Percentiles rank a stretch among this genome's conserved stretches.
These are phyloP conservation scores for Heteromurus nitidus DNA, from an alignment of 2,888 invertebrate species.

Conservation along the genomic window DNA sequence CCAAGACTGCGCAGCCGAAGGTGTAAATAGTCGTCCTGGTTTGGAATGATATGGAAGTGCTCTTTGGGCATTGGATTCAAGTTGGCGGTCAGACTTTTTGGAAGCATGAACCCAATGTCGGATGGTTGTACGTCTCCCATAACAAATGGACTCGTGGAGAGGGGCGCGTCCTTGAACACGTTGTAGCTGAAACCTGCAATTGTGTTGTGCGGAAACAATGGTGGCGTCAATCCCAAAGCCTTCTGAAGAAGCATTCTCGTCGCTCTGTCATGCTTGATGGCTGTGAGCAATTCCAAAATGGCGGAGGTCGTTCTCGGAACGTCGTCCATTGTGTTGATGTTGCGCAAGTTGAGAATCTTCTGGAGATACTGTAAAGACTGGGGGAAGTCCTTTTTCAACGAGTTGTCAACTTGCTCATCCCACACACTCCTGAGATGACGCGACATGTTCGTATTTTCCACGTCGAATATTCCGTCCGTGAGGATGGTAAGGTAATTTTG, in stretches of 20 bases:
- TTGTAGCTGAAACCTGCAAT: slow-evolving; percentile 53
- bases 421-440: slow-evolving; percentile 20
- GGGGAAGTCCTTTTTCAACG: slow-evolving; percentile 34
- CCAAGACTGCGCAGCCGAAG: slow-evolving; percentile 11
- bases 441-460: slow-evolving; percentile 48
- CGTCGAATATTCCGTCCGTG: too few species aligned
- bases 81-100: slow-evolving; percentile 26
- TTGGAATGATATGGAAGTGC: slow-evolving; percentile 3
- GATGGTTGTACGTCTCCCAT: slow-evolving; percentile 31
- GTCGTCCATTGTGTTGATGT: slow-evolving; percentile 16
- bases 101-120: slow-evolving; percentile 62
- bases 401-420: not conserved
- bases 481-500: too few species aligned
- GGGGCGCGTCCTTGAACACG: slow-evolving; percentile 47
- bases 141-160: slow-evolving; percentile 44
- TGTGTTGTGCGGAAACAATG: slow-evolving; percentile 22
- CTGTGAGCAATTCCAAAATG: slow-evolving; percentile 34
- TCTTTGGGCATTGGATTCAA: not conserved
- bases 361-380: slow-evolving; percentile 35
- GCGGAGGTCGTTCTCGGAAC: slow-evolving; percentile 45
- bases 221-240: slow-evolving; percentile 33
- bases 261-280: slow-evolving; percentile 46
- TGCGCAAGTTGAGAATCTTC: slow-evolving; percentile 34
- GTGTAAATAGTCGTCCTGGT: not conserved
- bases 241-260: slow-evolving; percentile 32